A percentile compares a stretch with the other conserved stretches of the same genome.
These are phyloP conservation scores for Hydrolagus affinis DNA, from an alignment of 2,113 vertebrate species.

Conservation along the genomic window DNA sequence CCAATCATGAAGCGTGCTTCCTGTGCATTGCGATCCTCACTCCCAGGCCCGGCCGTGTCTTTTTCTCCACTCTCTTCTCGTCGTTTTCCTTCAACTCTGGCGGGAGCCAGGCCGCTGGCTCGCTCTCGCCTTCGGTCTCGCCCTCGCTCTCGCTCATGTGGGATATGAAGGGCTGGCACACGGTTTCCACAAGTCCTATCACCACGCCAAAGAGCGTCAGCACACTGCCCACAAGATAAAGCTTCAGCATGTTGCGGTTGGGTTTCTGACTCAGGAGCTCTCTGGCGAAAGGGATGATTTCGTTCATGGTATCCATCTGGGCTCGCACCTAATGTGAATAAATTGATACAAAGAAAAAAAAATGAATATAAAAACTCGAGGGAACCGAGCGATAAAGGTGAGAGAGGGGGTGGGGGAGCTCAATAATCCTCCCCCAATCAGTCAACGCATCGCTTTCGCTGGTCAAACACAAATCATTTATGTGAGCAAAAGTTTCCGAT, in stretches of 20 bases:
- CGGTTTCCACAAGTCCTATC: conserved; percentile 65
- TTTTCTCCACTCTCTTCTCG: conserved; percentile 35
- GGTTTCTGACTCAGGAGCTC: conserved; percentile 71
- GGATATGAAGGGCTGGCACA: conserved; percentile 63
- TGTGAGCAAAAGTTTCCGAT: no score
- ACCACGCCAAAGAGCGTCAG: conserved; percentile 69
- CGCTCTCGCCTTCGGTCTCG: conserved; percentile 20
- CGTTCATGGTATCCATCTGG: conserved; percentile 65
- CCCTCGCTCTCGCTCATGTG: conserved; percentile 44
- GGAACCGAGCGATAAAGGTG: no score
- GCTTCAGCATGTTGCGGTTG: conserved; percentile 63
- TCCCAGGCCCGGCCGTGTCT: not conserved
- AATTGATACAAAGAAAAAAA: not conserved
- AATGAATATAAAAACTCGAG: not conserved
- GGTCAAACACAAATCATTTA: no score
- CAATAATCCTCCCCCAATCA: no score
- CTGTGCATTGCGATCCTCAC: conserved; percentile 51
- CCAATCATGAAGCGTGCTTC: conserved; percentile 58
- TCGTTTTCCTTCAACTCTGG: conserved; percentile 20
- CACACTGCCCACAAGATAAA: conserved; percentile 76
- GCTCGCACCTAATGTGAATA: not conserved
- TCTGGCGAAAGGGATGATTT: conserved; percentile 75
- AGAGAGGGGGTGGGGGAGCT: not conserved
- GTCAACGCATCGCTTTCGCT: no score
- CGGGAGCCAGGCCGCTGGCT: not conserved